Evolutionary conservation across 2,797 vertebrate species (phyloP).

Genomic region (Enteromius treurensis): DNA sequence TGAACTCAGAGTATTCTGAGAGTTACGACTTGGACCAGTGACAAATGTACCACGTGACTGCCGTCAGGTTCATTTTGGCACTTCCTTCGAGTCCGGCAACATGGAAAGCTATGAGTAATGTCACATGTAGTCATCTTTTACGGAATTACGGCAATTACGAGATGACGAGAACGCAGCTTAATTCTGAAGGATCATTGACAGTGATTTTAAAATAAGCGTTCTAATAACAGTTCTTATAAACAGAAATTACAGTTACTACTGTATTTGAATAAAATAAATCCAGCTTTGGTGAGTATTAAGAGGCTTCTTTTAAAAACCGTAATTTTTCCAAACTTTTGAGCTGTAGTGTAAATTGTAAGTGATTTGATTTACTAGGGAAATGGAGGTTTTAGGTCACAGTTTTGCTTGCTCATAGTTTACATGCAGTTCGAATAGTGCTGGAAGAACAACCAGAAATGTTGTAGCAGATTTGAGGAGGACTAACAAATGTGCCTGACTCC

Average conservation of each 20-base stretch:
- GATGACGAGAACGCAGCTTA: not conserved
- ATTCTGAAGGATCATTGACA: not conserved
- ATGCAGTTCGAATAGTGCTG: slow-evolving; percentile 44
- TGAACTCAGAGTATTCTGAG: no score
- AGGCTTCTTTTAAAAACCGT: not conserved
- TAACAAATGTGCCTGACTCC: slow-evolving; percentile 58
- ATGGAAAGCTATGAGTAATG: no score
- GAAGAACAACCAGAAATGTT: slow-evolving; percentile 38
- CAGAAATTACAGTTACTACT: not conserved
- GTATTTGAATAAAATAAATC: not conserved
- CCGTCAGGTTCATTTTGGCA: no score
- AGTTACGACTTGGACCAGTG: no score
- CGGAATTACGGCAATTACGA: no score
- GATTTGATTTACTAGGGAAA: slow-evolving; percentile 40
- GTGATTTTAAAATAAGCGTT: not conserved
- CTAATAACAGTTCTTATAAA: not conserved
- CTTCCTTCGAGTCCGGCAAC: no score
- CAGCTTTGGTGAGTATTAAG: not conserved
- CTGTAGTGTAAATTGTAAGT: slow-evolving; percentile 32
- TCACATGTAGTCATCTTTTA: no score
- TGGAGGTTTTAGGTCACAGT: slow-evolving; percentile 23
- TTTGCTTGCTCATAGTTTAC: slow-evolving; percentile 47
- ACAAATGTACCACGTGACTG: no score
- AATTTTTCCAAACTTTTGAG: slow-evolving; percentile 4
- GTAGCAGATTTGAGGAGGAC: slow-evolving; percentile 54